phyloP scores from a whole-genome alignment of 2,888 invertebrate species.

The Yponomeuta plumbellus region DNA sequence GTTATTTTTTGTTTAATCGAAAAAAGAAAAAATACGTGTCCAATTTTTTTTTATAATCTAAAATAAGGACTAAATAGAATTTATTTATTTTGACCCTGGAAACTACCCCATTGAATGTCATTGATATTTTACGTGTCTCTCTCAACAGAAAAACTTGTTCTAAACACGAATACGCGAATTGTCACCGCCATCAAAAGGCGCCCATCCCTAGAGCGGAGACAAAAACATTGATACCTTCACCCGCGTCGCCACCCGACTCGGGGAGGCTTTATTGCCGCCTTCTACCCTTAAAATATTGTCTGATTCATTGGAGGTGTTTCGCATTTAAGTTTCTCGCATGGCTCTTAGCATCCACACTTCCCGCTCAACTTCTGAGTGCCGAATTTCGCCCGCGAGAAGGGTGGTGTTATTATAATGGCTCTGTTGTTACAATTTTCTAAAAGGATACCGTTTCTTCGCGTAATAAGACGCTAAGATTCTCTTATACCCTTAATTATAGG shows the following conservation, averaged over 20 bases:
- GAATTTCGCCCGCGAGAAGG: slow-evolving; percentile 43
- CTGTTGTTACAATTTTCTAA: slow-evolving; percentile 73
- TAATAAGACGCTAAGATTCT: slow-evolving; percentile 77
- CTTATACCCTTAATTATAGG: slow-evolving; percentile 75
- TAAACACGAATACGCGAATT: no score
- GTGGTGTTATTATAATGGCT: slow-evolving; percentile 57
- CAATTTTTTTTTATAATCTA: no score
- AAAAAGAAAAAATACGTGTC: no score
- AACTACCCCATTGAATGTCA: no score
- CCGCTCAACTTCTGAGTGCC: slow-evolving; percentile 50
- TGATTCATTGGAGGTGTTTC: slow-evolving; percentile 76
- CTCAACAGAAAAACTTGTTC: no score
- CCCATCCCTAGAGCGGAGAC: not conserved
- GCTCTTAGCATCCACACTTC: slow-evolving; percentile 45
- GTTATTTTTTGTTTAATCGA: no score
- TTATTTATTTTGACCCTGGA: no score
- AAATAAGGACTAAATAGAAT: no score
- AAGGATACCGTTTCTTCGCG: slow-evolving; percentile 74
- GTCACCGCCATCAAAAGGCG: not conserved
- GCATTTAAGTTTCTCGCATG: slow-evolving; percentile 72
- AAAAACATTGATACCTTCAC: slow-evolving; percentile 63
- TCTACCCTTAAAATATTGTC: slow-evolving; percentile 74
- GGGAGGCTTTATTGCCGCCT: slow-evolving; percentile 69
- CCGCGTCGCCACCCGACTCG: slow-evolving; percentile 35
- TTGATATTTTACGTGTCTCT: no score